Conservation (phyloP, 2,113 vertebrate genomes). For the Panurus biarmicus region DNA sequence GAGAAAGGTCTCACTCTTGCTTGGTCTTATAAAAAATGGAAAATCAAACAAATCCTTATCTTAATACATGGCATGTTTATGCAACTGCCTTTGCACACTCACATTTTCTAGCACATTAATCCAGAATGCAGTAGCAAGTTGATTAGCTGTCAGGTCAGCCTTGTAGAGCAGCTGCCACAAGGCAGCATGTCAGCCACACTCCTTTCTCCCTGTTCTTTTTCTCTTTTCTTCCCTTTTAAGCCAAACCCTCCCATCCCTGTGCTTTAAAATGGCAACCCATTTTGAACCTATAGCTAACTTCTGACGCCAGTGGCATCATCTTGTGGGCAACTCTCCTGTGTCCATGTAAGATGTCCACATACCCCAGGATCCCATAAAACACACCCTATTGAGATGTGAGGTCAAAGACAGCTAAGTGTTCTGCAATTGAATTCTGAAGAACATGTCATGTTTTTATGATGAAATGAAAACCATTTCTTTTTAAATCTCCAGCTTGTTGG, state of each 20-base stretch:
- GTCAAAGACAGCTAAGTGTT: neutral
- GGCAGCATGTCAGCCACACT: neutral
- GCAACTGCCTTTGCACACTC: neutral
- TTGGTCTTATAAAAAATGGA: neutral
- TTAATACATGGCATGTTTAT: neutral
- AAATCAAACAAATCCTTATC: neutral
- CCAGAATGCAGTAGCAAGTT: neutral
- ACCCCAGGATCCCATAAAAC: neutral
- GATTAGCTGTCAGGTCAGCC: neutral
- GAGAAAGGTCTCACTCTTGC: neutral
- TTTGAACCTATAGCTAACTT: neutral
- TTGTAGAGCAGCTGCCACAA: neutral
- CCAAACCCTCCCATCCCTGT: neutral
- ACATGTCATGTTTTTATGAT: neutral
- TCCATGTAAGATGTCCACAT: fast-evolving
- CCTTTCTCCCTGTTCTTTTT: neutral
- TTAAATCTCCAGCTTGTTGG: neutral
- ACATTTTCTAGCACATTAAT: neutral
- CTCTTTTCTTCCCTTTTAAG: neutral
- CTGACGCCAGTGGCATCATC: neutral
- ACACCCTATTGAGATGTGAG: neutral
- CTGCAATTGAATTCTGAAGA: neutral
- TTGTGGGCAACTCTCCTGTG: neutral
- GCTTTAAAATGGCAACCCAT: neutral
- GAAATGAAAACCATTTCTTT: neutral